Percentiles rank a stretch among this genome's conserved stretches.
Conservation (phyloP, 2,113 vertebrate genomes). For the Ailurus styani region DNA sequence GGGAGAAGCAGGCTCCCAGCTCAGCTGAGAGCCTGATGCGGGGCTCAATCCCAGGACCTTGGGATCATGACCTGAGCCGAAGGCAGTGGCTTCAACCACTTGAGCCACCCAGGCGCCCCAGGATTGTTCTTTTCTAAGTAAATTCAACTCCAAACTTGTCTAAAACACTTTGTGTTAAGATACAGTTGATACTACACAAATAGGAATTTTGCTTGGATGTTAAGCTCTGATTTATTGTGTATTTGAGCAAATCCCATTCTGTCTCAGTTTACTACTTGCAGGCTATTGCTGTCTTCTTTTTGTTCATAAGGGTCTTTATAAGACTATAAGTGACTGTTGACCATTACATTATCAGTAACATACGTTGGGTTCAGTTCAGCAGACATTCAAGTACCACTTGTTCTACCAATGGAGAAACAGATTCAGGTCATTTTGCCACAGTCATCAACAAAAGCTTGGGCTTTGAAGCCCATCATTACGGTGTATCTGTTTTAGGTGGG, state of each 20-base stretch:
- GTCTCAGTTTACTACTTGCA: neutral
- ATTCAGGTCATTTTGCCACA: constrained; percentile 3
- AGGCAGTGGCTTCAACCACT: no score
- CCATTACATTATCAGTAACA: neutral
- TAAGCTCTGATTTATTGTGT: constrained; percentile 33
- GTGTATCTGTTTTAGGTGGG: neutral
- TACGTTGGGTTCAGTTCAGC: neutral
- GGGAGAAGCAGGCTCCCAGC: no score
- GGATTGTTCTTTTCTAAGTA: constrained; percentile 18
- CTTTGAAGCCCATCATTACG: constrained; percentile 28
- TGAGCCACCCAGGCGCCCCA: no score
- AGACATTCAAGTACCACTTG: constrained; percentile 24
- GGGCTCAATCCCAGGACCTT: no score
- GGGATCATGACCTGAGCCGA: no score
- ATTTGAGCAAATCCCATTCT: constrained; percentile 22
- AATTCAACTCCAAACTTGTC: constrained; percentile 5
- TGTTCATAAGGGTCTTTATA: constrained; percentile 1
- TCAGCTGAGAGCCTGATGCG: no score
- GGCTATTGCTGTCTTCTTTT: constrained; percentile 40
- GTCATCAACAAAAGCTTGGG: neutral
- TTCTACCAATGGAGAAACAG: neutral
- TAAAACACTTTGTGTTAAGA: neutral
- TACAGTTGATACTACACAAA: neutral
- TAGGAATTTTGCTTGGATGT: neutral
- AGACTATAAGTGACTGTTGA: constrained; percentile 16